Conservation (phyloP, 2,888 invertebrate species). For the Gibbula magus region DNA sequence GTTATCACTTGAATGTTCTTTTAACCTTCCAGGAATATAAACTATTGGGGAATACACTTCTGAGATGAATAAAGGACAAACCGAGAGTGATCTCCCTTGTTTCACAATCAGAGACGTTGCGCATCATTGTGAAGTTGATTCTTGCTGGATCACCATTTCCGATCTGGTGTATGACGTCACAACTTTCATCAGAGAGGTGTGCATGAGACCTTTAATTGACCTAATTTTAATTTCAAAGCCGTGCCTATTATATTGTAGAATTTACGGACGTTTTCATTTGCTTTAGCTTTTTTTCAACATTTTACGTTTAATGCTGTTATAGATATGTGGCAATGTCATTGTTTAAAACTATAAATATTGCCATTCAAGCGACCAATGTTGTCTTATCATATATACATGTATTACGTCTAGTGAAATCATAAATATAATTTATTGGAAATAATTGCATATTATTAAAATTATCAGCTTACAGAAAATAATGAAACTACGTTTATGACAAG, state of each 20-base stretch:
- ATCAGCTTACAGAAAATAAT: no score
- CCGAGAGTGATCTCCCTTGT: not conserved
- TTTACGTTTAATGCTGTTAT: no score
- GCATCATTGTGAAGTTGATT: conserved; percentile 57
- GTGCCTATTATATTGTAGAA: not conserved
- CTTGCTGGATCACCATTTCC: conserved; percentile 83
- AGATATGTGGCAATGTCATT: not conserved
- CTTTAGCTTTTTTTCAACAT: not conserved
- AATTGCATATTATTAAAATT: no score
- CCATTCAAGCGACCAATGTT: no score
- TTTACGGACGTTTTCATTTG: not conserved
- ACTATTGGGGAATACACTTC: no score
- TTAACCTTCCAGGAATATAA: no score
- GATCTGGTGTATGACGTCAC: conserved; percentile 86
- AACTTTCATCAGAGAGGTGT: conserved; percentile 64
- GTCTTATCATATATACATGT: no score
- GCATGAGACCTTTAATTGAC: not conserved
- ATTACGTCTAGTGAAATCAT: no score
- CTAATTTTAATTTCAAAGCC: not conserved
- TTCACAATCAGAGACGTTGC: conserved; percentile 57
- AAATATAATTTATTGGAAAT: no score
- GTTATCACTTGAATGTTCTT: no score
- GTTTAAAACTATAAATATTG: no score
- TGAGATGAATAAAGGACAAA: not conserved
- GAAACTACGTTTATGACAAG: no score